These are phyloP conservation scores for Eurystomus glaucurus DNA, from an alignment of 2,797 vertebrate species.

Conservation along the genomic window DNA sequence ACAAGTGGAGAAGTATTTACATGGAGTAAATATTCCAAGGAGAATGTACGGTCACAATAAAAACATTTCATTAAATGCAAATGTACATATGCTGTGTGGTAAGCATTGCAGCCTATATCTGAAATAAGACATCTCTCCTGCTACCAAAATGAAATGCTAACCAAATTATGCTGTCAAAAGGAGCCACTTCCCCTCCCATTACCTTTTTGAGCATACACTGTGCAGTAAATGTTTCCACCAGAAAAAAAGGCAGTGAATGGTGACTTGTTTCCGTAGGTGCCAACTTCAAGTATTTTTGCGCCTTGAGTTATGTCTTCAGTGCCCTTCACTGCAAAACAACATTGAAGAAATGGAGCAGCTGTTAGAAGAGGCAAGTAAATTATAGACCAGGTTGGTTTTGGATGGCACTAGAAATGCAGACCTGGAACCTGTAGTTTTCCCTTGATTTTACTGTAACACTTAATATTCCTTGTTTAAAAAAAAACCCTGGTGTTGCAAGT, in stretches of 20 bases:
- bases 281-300: conserved; percentile 91
- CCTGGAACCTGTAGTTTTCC: neutral
- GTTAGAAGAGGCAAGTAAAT: conserved; percentile 89
- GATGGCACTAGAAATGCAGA: neutral
- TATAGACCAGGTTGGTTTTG: neutral
- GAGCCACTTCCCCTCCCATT: neutral
- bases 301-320: conserved; percentile 89
- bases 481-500: neutral
- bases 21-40: neutral
- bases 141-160: conserved; percentile 23
- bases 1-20: neutral
- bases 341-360: conserved; percentile 84
- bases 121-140: neutral
- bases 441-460: neutral
- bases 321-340: conserved; percentile 75
- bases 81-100: neutral
- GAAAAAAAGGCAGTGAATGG: neutral
- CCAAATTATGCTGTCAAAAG: neutral
- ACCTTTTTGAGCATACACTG: neutral
- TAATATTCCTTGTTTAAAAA: neutral
- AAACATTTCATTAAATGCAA: neutral
- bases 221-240: neutral
- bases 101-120: neutral
- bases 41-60: neutral
- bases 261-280: conserved; percentile 85